Base-by-base conservation (phyloP, 1,140 invertebrate genomes). In the Capitella teleta region DNA sequence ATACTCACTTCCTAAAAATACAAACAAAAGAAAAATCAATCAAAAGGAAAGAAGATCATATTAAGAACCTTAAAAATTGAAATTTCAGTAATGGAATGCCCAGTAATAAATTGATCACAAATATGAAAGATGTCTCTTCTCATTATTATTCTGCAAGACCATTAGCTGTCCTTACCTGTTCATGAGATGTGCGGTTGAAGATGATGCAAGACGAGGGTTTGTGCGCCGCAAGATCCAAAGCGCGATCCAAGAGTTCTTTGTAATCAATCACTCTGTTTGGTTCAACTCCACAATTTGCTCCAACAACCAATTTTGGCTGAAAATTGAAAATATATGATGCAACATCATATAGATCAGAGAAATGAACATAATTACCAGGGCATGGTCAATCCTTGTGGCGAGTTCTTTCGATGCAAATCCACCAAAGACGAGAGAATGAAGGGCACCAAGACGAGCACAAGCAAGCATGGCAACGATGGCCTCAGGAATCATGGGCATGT, bases 401-500 rank as follows among this genome's bases (percentile, higher is more conserved):
- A 95, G 70, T 70, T 94, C 89, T 43, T 82, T 79, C 0, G 88
- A 82, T 1, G 89, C 88, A 67, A 93, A 94, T 28, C 89, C 85
- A 81, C 65, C 58, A 69, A 74, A 68, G 16, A 62, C 48, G 4
- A 61, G 36, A 0, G 86, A 89, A 63, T 93, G 87, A 10, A 89
- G 73, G 4, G 86, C 88, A 1, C 88, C 88, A 12, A 92, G 70
- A 30, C 88, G 74, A 3, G 80, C 84, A 1, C 80, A 82, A 0
- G 87, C 87, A 49, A 92, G 64, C 80, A 92, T 90, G 0, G 87
- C 80, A 25, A 90, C 78, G 25, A 91, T 78, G 0, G 86, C 82
- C 73, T 92, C 86, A 0, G 87, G 87, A 30, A 92, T 84, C 5
- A 91, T 75, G 0, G 88, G 88, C 87, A 93, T 92, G 64, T 91